Percentiles rank a stretch among this genome's conserved stretches.
Conservation (phyloP, 2,888 invertebrate species). For the Phortica okadai region DNA sequence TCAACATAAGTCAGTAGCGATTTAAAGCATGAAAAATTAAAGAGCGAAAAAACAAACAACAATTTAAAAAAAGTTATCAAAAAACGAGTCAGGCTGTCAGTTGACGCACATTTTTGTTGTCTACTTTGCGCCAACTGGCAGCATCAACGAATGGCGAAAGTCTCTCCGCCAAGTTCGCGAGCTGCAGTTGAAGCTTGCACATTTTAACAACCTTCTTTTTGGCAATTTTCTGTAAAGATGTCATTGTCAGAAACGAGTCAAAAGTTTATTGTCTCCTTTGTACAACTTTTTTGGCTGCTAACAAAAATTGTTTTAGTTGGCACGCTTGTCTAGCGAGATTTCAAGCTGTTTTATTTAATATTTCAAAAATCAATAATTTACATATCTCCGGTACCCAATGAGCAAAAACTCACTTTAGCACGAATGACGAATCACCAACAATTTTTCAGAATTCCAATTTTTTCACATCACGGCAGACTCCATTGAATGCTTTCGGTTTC, state of each 20-base stretch:
- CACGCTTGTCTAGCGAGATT: too few relatives aligned
- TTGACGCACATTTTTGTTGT: not conserved
- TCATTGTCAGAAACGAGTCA: not conserved
- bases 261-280: not conserved
- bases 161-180: too few relatives aligned
- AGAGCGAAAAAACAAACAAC: not conserved
- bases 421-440: too few relatives aligned
- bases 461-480: too few relatives aligned
- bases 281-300: not conserved
- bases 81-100: not conserved
- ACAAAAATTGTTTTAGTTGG: not conserved
- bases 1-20: not conserved
- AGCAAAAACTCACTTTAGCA: too few relatives aligned
- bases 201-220: not conserved
- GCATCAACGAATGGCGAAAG: too few relatives aligned
- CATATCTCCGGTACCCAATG: too few relatives aligned
- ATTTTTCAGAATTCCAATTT: too few relatives aligned
- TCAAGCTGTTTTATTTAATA: too few relatives aligned
- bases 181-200: not conserved
- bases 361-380: too few relatives aligned
- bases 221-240: not conserved
- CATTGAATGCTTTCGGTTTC: too few relatives aligned
- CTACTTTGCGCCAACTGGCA: not conserved
- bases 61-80: not conserved
- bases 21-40: not conserved